These are phyloP conservation scores for Epirrhoe tristata DNA, from an alignment of 2,888 invertebrate genomes.

Conservation along the genomic window DNA sequence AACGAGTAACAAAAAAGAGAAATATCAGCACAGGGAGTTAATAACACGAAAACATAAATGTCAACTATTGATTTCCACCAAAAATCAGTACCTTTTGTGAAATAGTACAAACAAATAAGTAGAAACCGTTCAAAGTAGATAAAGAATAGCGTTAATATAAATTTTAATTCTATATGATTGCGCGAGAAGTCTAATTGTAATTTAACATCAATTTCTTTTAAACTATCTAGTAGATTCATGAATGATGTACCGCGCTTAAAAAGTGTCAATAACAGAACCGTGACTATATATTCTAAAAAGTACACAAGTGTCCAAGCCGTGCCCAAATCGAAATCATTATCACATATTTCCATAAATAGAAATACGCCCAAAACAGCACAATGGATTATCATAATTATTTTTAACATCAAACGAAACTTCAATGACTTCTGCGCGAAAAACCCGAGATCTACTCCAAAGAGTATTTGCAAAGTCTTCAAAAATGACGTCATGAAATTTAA, in stretches of 20 bases:
- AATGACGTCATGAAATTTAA: not conserved
- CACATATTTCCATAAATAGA: not conserved
- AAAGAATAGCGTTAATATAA: not conserved
- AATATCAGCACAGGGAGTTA: not conserved
- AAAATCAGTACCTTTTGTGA: not conserved
- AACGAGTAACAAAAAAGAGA: conserved; percentile 3
- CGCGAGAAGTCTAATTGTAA: not conserved
- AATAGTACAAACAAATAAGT: not conserved
- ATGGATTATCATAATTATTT: not conserved
- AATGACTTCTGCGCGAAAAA: not conserved
- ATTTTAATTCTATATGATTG: not conserved
- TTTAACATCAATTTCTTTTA: not conserved
- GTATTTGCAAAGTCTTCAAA: not conserved
- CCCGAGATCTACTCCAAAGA: not conserved
- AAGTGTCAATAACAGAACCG: not conserved
- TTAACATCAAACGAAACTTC: not conserved
- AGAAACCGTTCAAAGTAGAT: not conserved
- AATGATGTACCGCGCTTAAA: not conserved
- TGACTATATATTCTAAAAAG: not conserved
- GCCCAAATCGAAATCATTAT: not conserved
- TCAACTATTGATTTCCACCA: not conserved
- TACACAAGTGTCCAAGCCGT: not conserved
- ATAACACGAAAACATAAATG: not conserved
- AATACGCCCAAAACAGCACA: not conserved
- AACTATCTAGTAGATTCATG: not conserved